Base-by-base conservation (phyloP, 1,140 invertebrate species). In the Thaumatotibia leucotreta region DNA sequence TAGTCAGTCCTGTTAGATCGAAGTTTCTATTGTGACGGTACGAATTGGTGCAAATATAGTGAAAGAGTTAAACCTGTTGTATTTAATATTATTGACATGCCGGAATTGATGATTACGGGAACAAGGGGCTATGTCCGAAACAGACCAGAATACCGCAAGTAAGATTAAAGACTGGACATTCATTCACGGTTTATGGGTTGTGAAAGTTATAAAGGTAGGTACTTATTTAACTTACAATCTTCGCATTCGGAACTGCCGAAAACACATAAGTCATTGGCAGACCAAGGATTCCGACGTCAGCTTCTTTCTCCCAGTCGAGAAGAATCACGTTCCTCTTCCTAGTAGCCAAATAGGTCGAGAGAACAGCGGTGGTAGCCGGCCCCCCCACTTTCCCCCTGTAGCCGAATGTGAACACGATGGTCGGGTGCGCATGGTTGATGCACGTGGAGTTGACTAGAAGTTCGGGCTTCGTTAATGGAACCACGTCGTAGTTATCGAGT, bases 231-330 rank as follows among this genome's bases (percentile, higher is more conserved):
- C 66, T 79, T 70, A 89, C 88, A 75, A 69, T 78, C 64, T 80
- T 86, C 64, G 85, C 79, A 39, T 86, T 85, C 27, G 86, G 84
- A 2, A 85, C 76, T 39, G 84, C 86, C 9, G 63, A 73, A 1
- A 86, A 35, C 1, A 70, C 82, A 52, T 91, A 91, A 2, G 82
- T 76, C 22, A 87, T 49, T 0, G 78, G 66, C 61, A 85, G 81
- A 4, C 88, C 86, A 4, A 87, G 63, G 6, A 79, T 6, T 1
- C 82, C 82, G 49, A 75, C 82, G 17, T 63, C 73, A 0, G 86
- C 86, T 68, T 89, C 86, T 20, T 85, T 72, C 50, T 88, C 75
- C 88, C 88, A 91, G 39, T 91, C 82, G 4, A 89, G 24, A 0
- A 91, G 76, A 3, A 88, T 39, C 0, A 89, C 77, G 49, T 91